Percentiles rank a stretch among this genome's conserved stretches.
Evolutionary conservation across 2,888 invertebrate genomes (phyloP).

Genomic region (Euzophera pinguis): DNA sequence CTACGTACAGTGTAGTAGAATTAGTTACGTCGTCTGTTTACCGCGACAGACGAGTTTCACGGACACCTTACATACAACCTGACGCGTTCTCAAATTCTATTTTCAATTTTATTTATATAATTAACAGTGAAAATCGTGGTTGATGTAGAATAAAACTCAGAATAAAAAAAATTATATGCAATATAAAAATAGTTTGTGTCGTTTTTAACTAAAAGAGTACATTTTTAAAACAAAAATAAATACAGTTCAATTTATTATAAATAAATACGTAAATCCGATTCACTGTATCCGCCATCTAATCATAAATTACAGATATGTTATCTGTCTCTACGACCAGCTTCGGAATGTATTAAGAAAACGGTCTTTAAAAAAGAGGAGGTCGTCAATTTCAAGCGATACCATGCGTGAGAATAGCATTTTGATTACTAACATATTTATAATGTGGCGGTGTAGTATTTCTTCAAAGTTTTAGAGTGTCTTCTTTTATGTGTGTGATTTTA

Average conservation of each 20-base stretch:
- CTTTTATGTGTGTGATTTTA: background rate
- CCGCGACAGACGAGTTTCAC: conserved; percentile 42
- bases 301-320: conserved; percentile 52
- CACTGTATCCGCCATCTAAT: conserved; percentile 38
- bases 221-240: background rate
- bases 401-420: conserved; percentile 28
- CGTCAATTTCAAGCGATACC: conserved; percentile 29
- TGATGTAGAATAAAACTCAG: no score
- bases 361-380: conserved; percentile 28
- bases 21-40: conserved; percentile 52
- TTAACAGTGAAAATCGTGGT: no score
- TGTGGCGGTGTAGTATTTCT: conserved; percentile 14
- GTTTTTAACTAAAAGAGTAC: no score
- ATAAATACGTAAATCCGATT: conserved; percentile 40
- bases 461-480: background rate
- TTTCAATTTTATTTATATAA: no score
- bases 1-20: conserved; percentile 47
- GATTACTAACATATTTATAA: conserved; percentile 16
- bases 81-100: conserved; percentile 15
- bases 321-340: conserved; percentile 43
- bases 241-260: conserved; percentile 23
- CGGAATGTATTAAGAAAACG: conserved; percentile 43
- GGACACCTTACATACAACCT: conserved; percentile 24
- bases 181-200: no score
- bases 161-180: no score